Evolutionary conservation across 23 tunicate species (phyloP), one percentile per base, ranked within the genome.

Genomic region (Ascidia mentula): DNA sequence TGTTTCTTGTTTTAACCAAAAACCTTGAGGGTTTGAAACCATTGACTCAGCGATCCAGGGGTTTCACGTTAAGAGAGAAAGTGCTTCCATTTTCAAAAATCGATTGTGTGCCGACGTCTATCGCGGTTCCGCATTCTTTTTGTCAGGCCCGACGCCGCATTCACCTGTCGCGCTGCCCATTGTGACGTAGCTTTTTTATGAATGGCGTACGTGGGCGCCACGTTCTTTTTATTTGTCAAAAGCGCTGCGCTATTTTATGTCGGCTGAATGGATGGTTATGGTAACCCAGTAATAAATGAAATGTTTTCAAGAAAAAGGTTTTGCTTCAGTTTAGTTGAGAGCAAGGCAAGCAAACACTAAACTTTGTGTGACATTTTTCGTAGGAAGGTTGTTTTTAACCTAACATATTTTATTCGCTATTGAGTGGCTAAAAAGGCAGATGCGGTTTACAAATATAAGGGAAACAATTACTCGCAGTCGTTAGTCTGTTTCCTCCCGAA

Each of bases 81-180:
- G 65, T 53, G 12, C 7, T 9, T 9, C 13, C 12, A 28, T 53
- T 53, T 3, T 53, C 13, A 26, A 1, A 28, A 1, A 3, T 9
- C 65, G 22, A 3, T 6, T 28, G 65, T 53, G 24, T 53, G 65
- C 65, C 65, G 65, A 1, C 24, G 65, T 53, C 65, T 53, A 9
- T 9, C 7, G 65, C 13, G 65, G 65, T 53, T 53, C 65, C 65
- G 65, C 65, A 28, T 53, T 53, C 65, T 28, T 53, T 53, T 28
- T 28, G 13, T 20, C 65, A 53, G 24, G 65, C 65, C 65, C 13
- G 24, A 53, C 65, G 65, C 65, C 65, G 65, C 65, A 1, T 53
- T 9, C 22, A 53, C 65, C 65, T 53, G 65, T 53, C 65, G 65
- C 65, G 65, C 65, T 53, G 65, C 65, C 65, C 65, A 53, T 53